phyloP scores from a whole-genome alignment of 2,113 vertebrate species.

The Epinephelus moara region DNA sequence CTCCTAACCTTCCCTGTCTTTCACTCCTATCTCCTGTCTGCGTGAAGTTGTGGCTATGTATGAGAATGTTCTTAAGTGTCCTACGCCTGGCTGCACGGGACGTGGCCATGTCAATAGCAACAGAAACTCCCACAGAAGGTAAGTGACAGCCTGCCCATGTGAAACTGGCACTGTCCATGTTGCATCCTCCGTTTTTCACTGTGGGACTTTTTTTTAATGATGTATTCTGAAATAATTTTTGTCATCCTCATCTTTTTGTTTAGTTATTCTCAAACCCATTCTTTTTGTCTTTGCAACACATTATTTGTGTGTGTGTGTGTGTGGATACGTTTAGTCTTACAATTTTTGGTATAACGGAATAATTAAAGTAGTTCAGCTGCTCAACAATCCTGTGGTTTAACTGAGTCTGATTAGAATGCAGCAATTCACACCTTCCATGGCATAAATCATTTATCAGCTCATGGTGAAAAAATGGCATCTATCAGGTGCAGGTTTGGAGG shows the following conservation, averaged over 20 bases:
- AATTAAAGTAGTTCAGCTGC: conserved; percentile 26
- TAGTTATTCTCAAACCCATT: conserved; percentile 6
- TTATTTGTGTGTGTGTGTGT: conserved; percentile 9
- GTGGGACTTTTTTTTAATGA: neutral
- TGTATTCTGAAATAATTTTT: neutral
- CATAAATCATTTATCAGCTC: conserved; percentile 75
- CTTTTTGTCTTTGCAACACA: neutral
- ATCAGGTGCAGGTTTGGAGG: conserved; percentile 71
- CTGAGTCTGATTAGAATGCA: conserved; percentile 58
- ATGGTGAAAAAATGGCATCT: conserved; percentile 54
- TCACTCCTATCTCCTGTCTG: conserved; percentile 91
- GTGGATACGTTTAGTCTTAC: neutral
- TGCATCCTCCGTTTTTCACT: conserved; percentile 31
- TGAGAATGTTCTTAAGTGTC: conserved; percentile 99
- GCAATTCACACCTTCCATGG: conserved; percentile 49
- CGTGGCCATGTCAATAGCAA: conserved; percentile 99
- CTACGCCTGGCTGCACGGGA: conserved; percentile 99
- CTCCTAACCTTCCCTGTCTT: conserved; percentile 89
- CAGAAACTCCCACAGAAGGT: conserved; percentile 99
- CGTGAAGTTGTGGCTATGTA: conserved; percentile 99
- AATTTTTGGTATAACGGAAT: neutral
- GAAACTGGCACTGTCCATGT: conserved; percentile 46
- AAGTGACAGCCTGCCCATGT: conserved; percentile 81
- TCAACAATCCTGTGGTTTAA: conserved; percentile 26
- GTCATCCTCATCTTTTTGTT: conserved; percentile 22